phyloP scores from a whole-genome alignment of 2,888 invertebrate species.

The Pachymerium ferrugineum region DNA sequence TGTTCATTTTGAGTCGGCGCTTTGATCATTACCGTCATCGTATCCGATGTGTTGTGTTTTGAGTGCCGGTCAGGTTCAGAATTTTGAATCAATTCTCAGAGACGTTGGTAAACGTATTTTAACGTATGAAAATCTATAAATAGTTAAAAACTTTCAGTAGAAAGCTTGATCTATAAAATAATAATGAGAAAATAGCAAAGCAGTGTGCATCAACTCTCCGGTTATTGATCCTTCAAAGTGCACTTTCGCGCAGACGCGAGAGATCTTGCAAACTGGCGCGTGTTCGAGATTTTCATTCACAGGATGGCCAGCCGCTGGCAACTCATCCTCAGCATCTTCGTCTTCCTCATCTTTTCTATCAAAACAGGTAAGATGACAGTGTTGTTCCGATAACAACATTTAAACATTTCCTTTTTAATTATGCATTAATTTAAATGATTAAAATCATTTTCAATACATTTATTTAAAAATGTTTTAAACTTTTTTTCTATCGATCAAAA shows the following conservation, averaged over 20 bases:
- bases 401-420: not conserved
- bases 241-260: not conserved
- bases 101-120: too few species aligned
- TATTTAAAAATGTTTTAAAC: too few species aligned
- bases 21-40: too few species aligned
- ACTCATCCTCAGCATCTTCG: not conserved
- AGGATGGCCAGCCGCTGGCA: not conserved
- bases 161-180: not conserved
- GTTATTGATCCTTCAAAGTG: not conserved
- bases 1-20: too few species aligned
- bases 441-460: not conserved
- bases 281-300: constrained; percentile 2
- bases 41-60: too few species aligned
- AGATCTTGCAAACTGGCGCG: not conserved
- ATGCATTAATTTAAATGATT: not conserved
- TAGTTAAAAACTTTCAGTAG: too few species aligned
- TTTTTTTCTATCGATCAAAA: too few species aligned
- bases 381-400: not conserved
- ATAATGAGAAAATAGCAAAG: not conserved
- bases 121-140: too few species aligned
- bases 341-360: not conserved
- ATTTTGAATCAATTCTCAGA: too few species aligned
- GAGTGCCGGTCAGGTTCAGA: too few species aligned
- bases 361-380: not conserved
- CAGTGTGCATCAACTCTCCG: not conserved